phyloP scores from a whole-genome alignment of 2,888 invertebrate genomes.

The Microplitis deprimator region DNA sequence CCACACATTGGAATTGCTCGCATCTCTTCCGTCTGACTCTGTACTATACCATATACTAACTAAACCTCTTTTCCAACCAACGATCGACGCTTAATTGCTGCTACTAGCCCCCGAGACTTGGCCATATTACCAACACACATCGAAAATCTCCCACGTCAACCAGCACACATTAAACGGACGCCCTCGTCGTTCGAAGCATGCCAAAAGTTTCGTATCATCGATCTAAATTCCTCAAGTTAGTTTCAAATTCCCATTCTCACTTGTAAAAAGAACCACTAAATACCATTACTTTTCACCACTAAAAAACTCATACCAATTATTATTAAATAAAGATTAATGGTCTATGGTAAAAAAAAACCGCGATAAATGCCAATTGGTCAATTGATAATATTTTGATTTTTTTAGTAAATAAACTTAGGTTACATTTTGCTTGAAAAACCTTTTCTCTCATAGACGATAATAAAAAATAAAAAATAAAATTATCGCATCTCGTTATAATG shows the following conservation, averaged over 20 bases:
- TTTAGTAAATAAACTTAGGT: no score
- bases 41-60: not conserved
- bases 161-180: not conserved
- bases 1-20: slow-evolving; percentile 41
- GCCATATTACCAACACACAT: slow-evolving; percentile 12
- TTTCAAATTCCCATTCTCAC: not conserved
- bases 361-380: not conserved
- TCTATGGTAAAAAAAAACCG: not conserved
- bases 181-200: not conserved
- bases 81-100: slow-evolving; percentile 44
- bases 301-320: not conserved
- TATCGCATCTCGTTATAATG: not conserved
- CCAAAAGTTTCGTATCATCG: slow-evolving; percentile 1
- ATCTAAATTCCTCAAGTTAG: slow-evolving; percentile 4
- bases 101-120: slow-evolving; percentile 14
- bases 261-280: not conserved
- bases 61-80: slow-evolving; percentile 12
- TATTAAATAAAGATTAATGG: not conserved
- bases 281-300: not conserved
- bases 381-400: no score
- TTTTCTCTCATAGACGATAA: not conserved
- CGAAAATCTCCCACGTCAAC: not conserved
- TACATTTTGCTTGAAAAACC: not conserved
- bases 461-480: slow-evolving; percentile 1
- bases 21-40: slow-evolving; percentile 1